phyloP scores from a whole-genome alignment of 2,113 vertebrate species.

The Thunnus thynnus region DNA sequence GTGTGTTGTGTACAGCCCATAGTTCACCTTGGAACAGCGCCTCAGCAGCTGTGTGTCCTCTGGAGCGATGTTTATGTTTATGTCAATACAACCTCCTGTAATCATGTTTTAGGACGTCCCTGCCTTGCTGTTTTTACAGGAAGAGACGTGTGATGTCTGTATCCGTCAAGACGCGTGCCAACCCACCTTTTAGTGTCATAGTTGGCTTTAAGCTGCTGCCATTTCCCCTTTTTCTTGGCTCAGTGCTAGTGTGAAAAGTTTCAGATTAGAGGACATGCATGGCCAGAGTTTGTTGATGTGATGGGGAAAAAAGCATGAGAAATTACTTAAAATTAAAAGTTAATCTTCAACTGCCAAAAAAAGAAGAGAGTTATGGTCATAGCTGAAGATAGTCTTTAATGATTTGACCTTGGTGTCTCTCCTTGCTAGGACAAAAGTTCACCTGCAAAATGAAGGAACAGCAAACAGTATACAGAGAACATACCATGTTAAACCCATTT shows the following conservation, averaged over 20 bases:
- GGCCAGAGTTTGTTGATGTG: background rate
- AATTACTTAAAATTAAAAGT: background rate
- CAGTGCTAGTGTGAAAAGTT: conserved; percentile 3
- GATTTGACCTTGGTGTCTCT: conserved; percentile 73
- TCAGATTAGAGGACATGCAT: conserved; percentile 3
- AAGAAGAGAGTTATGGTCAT: conserved; percentile 39
- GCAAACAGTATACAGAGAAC: conserved; percentile 76
- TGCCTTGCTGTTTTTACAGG: conserved; percentile 28
- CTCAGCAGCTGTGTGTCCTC: conserved; percentile 72
- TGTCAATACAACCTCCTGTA: conserved; percentile 58
- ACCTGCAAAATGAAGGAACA: conserved; percentile 79
- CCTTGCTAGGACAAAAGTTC: conserved; percentile 77
- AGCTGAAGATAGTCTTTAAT: conserved; percentile 82
- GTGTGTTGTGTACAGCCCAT: conserved; percentile 32
- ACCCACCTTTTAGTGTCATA: conserved; percentile 36
- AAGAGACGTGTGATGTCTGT: conserved; percentile 29
- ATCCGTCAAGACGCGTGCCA: conserved; percentile 31
- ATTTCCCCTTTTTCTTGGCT: background rate
- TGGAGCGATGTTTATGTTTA: conserved; percentile 51
- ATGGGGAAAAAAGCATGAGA: conserved; percentile 5
- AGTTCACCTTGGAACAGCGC: conserved; percentile 72
- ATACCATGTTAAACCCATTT: conserved; percentile 67
- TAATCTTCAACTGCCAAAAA: conserved; percentile 9
- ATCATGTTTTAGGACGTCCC: conserved; percentile 60
- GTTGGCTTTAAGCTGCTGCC: conserved; percentile 21